phyloP scores from a whole-genome alignment of 2,888 invertebrate genomes.

The Elegia similella region DNA sequence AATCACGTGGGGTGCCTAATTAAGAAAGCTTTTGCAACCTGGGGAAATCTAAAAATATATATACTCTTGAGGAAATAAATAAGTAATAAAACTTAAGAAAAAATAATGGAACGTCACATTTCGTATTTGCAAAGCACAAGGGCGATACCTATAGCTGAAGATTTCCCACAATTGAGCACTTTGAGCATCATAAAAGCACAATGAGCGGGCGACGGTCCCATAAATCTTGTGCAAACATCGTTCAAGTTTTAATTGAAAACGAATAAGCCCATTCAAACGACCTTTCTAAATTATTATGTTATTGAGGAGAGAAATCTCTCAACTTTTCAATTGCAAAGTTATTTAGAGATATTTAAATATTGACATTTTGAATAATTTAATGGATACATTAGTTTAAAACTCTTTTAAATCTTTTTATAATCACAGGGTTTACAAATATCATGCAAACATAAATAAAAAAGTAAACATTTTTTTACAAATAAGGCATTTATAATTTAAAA shows the following conservation, averaged over 20 bases:
- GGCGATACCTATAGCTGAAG: neutral
- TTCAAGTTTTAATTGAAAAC: constrained; percentile 14
- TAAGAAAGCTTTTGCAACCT: too few species aligned
- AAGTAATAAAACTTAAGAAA: neutral
- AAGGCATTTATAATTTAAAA: neutral
- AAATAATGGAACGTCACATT: neutral
- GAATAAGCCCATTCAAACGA: constrained; percentile 8
- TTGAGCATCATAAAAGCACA: constrained; percentile 8
- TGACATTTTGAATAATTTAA: neutral
- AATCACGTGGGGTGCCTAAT: too few species aligned
- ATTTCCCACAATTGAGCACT: constrained; percentile 4
- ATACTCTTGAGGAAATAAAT: too few species aligned
- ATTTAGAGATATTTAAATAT: neutral
- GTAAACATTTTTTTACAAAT: neutral
- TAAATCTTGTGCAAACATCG: constrained; percentile 2
- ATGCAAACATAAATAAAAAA: neutral
- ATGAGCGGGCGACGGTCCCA: neutral
- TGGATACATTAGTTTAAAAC: constrained; percentile 14
- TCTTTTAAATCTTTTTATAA: neutral
- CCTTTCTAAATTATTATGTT: neutral
- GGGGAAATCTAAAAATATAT: too few species aligned
- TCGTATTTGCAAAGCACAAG: constrained; percentile 18
- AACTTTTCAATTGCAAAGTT: neutral
- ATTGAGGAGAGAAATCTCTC: neutral
- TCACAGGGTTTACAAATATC: neutral